Evolutionary conservation across 1,140 invertebrate species (phyloP), one percentile per base, ranked within the genome.

Genomic region (Stegodyphus dumicola): DNA sequence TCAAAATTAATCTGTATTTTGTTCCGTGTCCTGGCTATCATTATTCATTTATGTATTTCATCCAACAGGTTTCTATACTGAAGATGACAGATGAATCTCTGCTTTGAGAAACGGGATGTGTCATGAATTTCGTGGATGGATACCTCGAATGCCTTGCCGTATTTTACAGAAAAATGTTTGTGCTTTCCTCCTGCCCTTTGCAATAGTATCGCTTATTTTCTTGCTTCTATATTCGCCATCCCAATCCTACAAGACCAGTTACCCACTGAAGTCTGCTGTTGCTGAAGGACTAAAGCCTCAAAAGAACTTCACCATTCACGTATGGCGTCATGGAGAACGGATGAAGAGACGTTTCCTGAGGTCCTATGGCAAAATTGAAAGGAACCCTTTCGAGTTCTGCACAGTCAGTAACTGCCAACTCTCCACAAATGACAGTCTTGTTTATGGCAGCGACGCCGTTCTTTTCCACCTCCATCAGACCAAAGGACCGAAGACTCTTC

Each of bases 381-480:
- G 88, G 17, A 89, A 92, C 81, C 93, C 93, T 0, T 93, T 93
- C 89, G 90, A 91, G 54, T 87, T 89, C 66, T 94, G 93, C 89
- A 91, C 92, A 10, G 92, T 93, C 5, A 90, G 90, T 7, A 92
- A 93, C 80, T 94, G 93, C 79, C 56, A 88, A 73, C 75, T 93
- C 64, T 91, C 90, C 6, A 93, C 93, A 67, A 88, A 91, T 7
- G 86, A 88, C 54, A 70, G 74, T 5, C 89, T 91, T 49, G 18
- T 92, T 7, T 66, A 88, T 9, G 87, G 70, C 17, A 92, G 92
- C 0, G 92, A 93, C 86, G 92, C 93, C 0, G 92, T 93, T 0
- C 81, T 94, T 5, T 92, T 94, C 87, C 93, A 93, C 85, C 87
- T 93, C 13, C 93, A 94, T 73, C 87, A 91, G 15, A 92, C 90